phyloP scores from a whole-genome alignment of 2,797 vertebrate species.

The Synaphobranchus kaupii region DNA sequence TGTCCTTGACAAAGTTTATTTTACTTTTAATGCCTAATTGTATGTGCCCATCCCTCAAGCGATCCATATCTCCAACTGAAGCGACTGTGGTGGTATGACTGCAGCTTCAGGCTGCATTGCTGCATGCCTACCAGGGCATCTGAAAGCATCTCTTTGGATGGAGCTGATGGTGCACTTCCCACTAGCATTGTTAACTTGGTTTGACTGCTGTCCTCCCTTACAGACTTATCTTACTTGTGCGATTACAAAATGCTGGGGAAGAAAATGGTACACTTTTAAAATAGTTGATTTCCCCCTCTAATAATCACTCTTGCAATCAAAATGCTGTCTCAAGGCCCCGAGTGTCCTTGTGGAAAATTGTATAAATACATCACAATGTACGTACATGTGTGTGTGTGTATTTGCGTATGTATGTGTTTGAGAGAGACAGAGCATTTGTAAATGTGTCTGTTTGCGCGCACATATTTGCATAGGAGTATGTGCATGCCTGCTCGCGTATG shows the following conservation, averaged over 20 bases:
- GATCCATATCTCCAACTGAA: slow-evolving; percentile 61
- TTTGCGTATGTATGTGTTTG: slow-evolving; percentile 56
- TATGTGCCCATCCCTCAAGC: neutral
- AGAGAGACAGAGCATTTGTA: slow-evolving; percentile 10
- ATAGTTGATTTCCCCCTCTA: slow-evolving; percentile 79
- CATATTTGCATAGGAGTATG: slow-evolving; percentile 59
- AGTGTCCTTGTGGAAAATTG: slow-evolving; percentile 72
- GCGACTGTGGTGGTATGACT: slow-evolving; percentile 53
- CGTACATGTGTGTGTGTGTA: slow-evolving; percentile 61
- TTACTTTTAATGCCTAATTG: neutral
- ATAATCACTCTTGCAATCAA: slow-evolving; percentile 81
- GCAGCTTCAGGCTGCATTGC: slow-evolving; percentile 60
- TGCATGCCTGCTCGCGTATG: slow-evolving; percentile 14
- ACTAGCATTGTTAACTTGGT: slow-evolving; percentile 78
- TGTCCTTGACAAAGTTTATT: too few species aligned
- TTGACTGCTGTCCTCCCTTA: slow-evolving; percentile 69
- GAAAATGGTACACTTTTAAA: slow-evolving; percentile 82
- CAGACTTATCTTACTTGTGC: slow-evolving; percentile 72
- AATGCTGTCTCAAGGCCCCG: slow-evolving; percentile 72
- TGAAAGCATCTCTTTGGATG: slow-evolving; percentile 72
- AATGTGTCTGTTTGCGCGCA: slow-evolving; percentile 57
- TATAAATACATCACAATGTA: slow-evolving; percentile 54
- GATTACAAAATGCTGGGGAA: slow-evolving; percentile 74
- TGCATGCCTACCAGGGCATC: slow-evolving; percentile 63
- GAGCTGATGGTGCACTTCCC: slow-evolving; percentile 69